Evolutionary conservation across 2,888 invertebrate genomes (phyloP), one percentile per base, ranked within the genome.

Genomic region (Carpatolechia fugitivella): DNA sequence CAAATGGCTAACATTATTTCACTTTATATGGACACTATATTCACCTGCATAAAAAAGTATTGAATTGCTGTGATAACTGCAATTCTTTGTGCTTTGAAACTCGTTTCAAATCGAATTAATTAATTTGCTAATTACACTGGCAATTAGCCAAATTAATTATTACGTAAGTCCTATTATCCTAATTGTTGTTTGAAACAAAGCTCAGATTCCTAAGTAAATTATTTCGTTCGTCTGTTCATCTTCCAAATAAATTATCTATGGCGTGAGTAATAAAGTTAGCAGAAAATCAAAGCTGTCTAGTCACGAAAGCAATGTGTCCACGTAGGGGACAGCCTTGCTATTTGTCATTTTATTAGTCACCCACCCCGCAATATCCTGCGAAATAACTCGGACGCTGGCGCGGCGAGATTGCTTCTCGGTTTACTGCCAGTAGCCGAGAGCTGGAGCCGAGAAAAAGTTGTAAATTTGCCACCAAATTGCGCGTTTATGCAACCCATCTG

Each of bases 271-370:
- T 24, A 0, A 24, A 7, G 4, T 11, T 5, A 24, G 6, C 5
- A n/a, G n/a, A 44, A 3, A 11, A 44, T 24, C 7, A 5, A 3
- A 11, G 44, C 13, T 44, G 24, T 29, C 29, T 29, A 64, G 64
- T 65, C 70, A 66, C 61, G 58, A 66, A 63, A 61, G 58, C 74
- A 59, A 68, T 74, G 71, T 76, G 78, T 78, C 71, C 69, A 68
- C 68, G 62, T 60, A 58, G 64, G 64, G 67, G 72, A 69, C 75
- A 74, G 75, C 76, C 76, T 66, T 77, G 75, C 81, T 81, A 86
- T 86, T 85, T 86, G 85, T 87, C 85, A 86, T 86, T 86, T 86
- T 86, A 86, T 88, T 87, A 86, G 85, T 81, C 80, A 78, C 78
- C 75, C 74, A 75, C 72, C 71, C 78, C 77, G 82, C 82, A 83